phyloP scores from a whole-genome alignment of 2,888 invertebrate species.

The Drosophila putrida region DNA sequence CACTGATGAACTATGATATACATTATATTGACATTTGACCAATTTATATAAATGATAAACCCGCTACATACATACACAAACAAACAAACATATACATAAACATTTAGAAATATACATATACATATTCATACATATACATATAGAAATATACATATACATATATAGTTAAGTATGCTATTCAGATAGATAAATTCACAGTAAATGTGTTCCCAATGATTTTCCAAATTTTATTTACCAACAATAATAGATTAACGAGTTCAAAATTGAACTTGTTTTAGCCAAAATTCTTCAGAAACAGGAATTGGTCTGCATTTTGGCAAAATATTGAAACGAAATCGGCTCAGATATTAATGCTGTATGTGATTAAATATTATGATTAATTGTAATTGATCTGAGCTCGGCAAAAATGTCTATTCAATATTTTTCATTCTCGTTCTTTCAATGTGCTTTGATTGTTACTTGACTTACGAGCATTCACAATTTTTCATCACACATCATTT shows the following conservation, averaged over 20 bases:
- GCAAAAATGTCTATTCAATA: constrained; percentile 25
- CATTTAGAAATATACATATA: background rate
- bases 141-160: constrained; percentile 20
- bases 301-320: constrained; percentile 47
- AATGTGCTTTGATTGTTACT: constrained; percentile 38
- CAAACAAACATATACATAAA: constrained; percentile 5
- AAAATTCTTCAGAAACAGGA: constrained; percentile 44
- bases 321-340: constrained; percentile 23
- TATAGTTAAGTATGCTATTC: constrained; percentile 51
- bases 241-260: background rate
- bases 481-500: constrained; percentile 45
- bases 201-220: constrained; percentile 41
- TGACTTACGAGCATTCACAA: constrained; percentile 19
- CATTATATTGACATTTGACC: constrained; percentile 53
- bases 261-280: constrained; percentile 17
- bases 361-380: constrained; percentile 4
- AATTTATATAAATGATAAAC: constrained; percentile 55
- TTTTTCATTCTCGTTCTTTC: constrained; percentile 34
- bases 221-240: constrained; percentile 11
- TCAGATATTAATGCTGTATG: background rate
- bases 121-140: constrained; percentile 6
- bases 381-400: constrained; percentile 20
- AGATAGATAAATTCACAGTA: constrained; percentile 46
- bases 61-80: constrained; percentile 30
- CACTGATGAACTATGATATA: constrained; percentile 42